A percentile compares a stretch with the other conserved stretches of the same genome.
Evolutionary conservation across 2,888 invertebrate genomes (phyloP).

Genomic region (Amphipoea lucens): DNA sequence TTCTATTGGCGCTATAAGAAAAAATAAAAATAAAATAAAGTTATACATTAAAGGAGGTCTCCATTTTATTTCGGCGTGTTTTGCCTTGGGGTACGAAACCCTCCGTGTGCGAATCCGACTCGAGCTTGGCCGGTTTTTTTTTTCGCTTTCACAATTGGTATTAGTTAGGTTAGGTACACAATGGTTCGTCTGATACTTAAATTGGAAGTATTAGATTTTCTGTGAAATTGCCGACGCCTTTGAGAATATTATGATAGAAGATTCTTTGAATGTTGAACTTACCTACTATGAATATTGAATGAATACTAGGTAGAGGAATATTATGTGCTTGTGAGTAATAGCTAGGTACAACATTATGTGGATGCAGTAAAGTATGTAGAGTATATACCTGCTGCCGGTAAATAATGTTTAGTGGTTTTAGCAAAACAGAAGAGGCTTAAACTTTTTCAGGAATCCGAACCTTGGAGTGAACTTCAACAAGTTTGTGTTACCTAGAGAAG

Average conservation of each 20-base stretch:
- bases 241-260: background rate
- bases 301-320: background rate
- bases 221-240: background rate
- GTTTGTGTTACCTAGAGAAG: slow-evolving; percentile 20
- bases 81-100: too few species aligned
- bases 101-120: too few species aligned
- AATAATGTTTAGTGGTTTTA: slow-evolving; percentile 7
- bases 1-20: background rate
- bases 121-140: too few species aligned
- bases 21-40: background rate
- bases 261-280: background rate
- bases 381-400: background rate
- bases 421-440: slow-evolving; percentile 10
- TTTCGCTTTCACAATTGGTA: too few species aligned
- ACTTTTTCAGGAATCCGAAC: slow-evolving; percentile 19
- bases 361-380: background rate
- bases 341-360: background rate
- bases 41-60: background rate
- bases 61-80: background rate
- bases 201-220: background rate
- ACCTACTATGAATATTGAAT: background rate
- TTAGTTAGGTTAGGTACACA: background rate
- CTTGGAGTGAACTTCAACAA: slow-evolving; percentile 4
- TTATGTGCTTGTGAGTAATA: background rate
- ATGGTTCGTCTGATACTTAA: background rate